Conservation (phyloP, 2,888 invertebrate species). For the Euphydryas editha region DNA sequence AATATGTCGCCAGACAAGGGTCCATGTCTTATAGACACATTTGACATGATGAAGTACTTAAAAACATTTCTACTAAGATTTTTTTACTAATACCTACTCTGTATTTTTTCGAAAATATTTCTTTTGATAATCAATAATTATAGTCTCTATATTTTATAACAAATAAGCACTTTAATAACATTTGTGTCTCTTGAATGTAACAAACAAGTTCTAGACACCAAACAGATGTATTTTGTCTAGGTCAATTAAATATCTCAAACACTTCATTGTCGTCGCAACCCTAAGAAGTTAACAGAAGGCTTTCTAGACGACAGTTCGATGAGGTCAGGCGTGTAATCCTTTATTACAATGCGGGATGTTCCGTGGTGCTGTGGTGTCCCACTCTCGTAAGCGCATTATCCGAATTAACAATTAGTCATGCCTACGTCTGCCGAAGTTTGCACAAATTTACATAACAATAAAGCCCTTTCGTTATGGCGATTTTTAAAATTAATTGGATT, state of each 20-base stretch:
- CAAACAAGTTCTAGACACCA: neutral
- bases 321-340: constrained; percentile 51
- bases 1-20: constrained; percentile 43
- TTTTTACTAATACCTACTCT: constrained; percentile 24
- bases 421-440: constrained; percentile 79
- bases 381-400: constrained; percentile 77
- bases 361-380: constrained; percentile 58
- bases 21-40: constrained; percentile 39
- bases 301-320: constrained; percentile 24
- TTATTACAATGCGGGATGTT: constrained; percentile 59
- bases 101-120: constrained; percentile 11
- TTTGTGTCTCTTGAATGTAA: neutral
- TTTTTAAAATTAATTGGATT: constrained; percentile 81
- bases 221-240: neutral
- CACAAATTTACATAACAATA: constrained; percentile 83
- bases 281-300: constrained; percentile 24
- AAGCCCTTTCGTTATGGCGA: constrained; percentile 76
- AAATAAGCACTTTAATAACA: neutral
- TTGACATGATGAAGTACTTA: constrained; percentile 40
- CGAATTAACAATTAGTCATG: constrained; percentile 84
- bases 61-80: constrained; percentile 34
- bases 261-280: constrained; percentile 13
- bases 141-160: neutral
- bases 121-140: neutral
- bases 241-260: constrained; percentile 18